phyloP scores from a whole-genome alignment of 1,140 invertebrate species.

The Drosophila kepulauana region DNA sequence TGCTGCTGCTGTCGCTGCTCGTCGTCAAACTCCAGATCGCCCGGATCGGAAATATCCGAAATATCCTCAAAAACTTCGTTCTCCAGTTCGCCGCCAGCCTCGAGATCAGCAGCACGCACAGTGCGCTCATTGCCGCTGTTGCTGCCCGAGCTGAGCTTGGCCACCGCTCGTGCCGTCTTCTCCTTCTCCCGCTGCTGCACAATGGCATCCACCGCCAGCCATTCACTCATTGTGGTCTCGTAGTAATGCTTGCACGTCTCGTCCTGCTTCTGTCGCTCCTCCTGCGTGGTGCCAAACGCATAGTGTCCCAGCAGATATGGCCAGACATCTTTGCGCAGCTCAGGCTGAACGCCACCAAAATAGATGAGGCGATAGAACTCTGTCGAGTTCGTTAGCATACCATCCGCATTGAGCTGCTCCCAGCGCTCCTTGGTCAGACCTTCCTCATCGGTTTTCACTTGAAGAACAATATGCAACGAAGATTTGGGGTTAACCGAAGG shows the following conservation, averaged over 20 bases:
- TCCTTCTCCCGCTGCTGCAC: slow-evolving; percentile 93
- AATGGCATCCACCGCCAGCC: slow-evolving; percentile 97
- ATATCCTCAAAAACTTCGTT: slow-evolving; percentile 84
- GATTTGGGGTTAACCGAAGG: background rate
- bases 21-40: slow-evolving; percentile 85
- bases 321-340: slow-evolving; percentile 94
- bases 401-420: slow-evolving; percentile 87
- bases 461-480: background rate
- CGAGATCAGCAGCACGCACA: slow-evolving; percentile 62
- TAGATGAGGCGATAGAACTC: slow-evolving; percentile 94
- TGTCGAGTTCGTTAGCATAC: slow-evolving; percentile 87
- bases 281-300: slow-evolving; percentile 90
- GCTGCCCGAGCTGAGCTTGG: slow-evolving; percentile 87
- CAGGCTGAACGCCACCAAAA: slow-evolving; percentile 93
- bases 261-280: slow-evolving; percentile 90
- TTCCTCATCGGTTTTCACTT: slow-evolving; percentile 86
- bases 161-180: slow-evolving; percentile 88
- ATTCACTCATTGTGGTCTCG: slow-evolving; percentile 96
- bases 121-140: slow-evolving; percentile 83
- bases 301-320: slow-evolving; percentile 96
- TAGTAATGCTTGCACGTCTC: slow-evolving; percentile 90
- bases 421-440: slow-evolving; percentile 91
- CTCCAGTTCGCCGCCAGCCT: slow-evolving; percentile 74
- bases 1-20: slow-evolving; percentile 85
- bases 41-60: slow-evolving; percentile 83